A percentile compares a stretch with the other conserved stretches of the same genome.
phyloP scores from a whole-genome alignment of 2,113 vertebrate species.

The Megalops atlanticus region DNA sequence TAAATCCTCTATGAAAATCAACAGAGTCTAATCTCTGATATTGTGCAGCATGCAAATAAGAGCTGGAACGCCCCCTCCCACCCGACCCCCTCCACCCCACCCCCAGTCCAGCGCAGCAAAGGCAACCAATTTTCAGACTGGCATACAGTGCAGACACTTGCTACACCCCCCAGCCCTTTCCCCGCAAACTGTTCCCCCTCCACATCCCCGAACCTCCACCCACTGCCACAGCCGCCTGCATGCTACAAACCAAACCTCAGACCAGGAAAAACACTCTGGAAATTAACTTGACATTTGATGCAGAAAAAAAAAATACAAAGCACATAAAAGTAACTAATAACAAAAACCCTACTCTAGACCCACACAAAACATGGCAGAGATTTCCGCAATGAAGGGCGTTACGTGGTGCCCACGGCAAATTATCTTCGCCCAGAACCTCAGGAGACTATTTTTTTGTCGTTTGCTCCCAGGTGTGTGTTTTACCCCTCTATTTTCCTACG shows the following conservation, averaged over 20 bases:
- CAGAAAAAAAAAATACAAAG: constrained; percentile 73
- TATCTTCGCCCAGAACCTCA: constrained; percentile 20
- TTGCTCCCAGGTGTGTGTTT: constrained; percentile 27
- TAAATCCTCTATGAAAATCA: constrained; percentile 45
- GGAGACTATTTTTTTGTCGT: constrained; percentile 23
- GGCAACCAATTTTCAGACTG: constrained; percentile 80
- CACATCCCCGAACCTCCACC: constrained; percentile 65
- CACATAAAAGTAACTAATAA: constrained; percentile 75
- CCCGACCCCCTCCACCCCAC: constrained; percentile 49
- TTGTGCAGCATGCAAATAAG: constrained; percentile 75
- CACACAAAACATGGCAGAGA: constrained; percentile 52
- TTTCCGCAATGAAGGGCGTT: not conserved
- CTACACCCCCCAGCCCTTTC: too few species aligned
- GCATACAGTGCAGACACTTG: constrained; percentile 66
- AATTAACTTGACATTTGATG: constrained; percentile 99
- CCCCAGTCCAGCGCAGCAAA: constrained; percentile 67
- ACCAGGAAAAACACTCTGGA: constrained; percentile 81
- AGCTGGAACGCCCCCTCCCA: not conserved
- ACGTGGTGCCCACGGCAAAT: constrained; percentile 19
- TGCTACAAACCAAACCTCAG: constrained; percentile 76
- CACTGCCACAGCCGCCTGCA: constrained; percentile 70
- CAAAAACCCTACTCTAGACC: constrained; percentile 74
- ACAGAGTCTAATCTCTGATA: constrained; percentile 65
- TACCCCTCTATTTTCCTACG: not conserved
- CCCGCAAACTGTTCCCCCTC: too few species aligned